Evolutionary conservation across 1,140 invertebrate species (phyloP).

Genomic region (Temnothorax longispinosus): DNA sequence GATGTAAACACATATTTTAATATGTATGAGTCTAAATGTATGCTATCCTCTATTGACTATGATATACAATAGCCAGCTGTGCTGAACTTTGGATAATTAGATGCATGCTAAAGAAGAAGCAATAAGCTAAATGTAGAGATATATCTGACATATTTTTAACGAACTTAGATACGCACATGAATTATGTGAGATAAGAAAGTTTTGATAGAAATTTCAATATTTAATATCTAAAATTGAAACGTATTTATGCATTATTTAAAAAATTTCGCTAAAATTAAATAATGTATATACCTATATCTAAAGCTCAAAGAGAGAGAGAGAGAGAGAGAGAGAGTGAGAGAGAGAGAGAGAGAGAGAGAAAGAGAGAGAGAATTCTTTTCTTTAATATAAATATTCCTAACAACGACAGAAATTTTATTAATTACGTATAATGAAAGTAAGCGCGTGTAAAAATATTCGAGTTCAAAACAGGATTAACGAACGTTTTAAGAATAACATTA

Average conservation of each 20-base stretch:
- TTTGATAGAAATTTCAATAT: not conserved
- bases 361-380: not conserved
- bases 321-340: no score
- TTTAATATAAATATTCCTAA: not conserved
- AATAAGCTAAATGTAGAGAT: conserved; percentile 12
- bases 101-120: not conserved
- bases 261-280: not conserved
- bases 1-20: conserved; percentile 34
- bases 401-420: not conserved
- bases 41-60: conserved; percentile 21
- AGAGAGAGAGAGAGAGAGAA: no score
- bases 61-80: conserved; percentile 38
- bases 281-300: not conserved
- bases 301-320: not conserved
- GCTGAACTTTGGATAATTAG: not conserved
- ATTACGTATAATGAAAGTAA: not conserved
- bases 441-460: conserved; percentile 15
- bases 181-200: not conserved
- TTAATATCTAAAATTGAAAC: not conserved
- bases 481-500: conserved; percentile 29
- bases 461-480: conserved; percentile 8
- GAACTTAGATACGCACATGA: not conserved
- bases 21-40: conserved; percentile 47
- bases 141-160: not conserved
- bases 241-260: not conserved